Base-by-base conservation (phyloP, 2,888 invertebrate genomes). In the Scaptomyza caliginosa region DNA sequence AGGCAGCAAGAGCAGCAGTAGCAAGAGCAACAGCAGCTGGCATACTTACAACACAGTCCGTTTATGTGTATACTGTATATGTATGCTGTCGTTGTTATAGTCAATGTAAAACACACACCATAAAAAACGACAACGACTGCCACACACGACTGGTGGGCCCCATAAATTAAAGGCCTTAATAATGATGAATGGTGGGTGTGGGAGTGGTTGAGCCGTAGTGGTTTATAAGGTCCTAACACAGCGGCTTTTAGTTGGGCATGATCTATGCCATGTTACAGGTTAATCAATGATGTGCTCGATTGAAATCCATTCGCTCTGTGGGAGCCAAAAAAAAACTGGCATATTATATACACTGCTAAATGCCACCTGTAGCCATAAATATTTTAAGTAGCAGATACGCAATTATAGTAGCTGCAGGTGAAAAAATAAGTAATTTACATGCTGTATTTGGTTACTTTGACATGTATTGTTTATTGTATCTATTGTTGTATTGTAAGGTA, bases 101-200 rank as follows among this genome's bases (percentile, higher is more conserved):
- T 73, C 83, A 67, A 68, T 86, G 83, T 85, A 82, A 82, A 82
- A 82, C 81, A 82, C 69, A 82, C 62, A 56, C 51, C 84, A 83
- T 82, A 86, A 82, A 78, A 73, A 70, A 32, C 78, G 78, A 70
- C 66, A 79, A 68, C 62, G 80, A 67, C 75, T 66, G 59, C 63
- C 74, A 38, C 43, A 16, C 42, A 19, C 60, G 81, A 51, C 50
- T 52, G 59, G 21, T 39, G 77, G 55, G 55, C 26, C 59, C 70
- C 84, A 85, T 81, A 81, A 81, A 81, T 81, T 81, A 81, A 79
- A 77, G 74, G 80, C 56, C 83, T 77, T 81, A 86, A 81, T 86
- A 80, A 86, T 86, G 86, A 81, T 81, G 71, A 77, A 83, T 83
- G 69, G 54, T 21, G 28, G 26, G 38, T 10, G 30, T 19, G 8